Base-by-base conservation (phyloP, 2,113 vertebrate species). In the Cairina moschata region DNA sequence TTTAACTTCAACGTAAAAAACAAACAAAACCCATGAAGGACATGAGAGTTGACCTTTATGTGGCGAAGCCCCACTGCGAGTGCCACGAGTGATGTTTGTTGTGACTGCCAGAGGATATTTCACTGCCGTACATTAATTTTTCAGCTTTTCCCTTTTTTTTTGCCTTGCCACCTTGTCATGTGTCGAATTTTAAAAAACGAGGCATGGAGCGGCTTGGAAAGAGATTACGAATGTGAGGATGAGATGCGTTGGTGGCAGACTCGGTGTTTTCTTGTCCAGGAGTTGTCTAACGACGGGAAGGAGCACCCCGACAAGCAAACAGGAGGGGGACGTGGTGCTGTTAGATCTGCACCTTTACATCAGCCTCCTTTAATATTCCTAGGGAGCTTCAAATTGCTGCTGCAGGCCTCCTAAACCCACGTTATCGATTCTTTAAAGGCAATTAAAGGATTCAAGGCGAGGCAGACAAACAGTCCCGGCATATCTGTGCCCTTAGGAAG, bases 81-180 rank as follows among this genome's bases (percentile, higher is more conserved):
- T 63, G 50, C 44, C 50, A 10, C 17, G 25, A 38, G 83, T 88
- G 75, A 26, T 38, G 60, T 13, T 38, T 28, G 17, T 17, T 54
- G 34, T 50, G 5, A 20, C 52, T 20, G 23, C 52, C 38, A 20
- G 44, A 38, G 48, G 50, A 25, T 89, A 25, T 42, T 88, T 80
- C 63, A 65, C 56, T 79, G 65, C 60, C 67, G 28, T n/a, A 89
- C 71, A 73, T 85, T 6, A 36, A 46, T 67, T 76, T 91, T 85
- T 76, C 38, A 75, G 62, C 62, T 87, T 69, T 65, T 12, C 46
- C 5, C 32, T 86, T 88, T 81, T 88, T 81, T 86, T 96, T 92
- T 29, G 40, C 25, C 80, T 50, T 67, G 32, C 32, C 29, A 28
- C n/a, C 68, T 73, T 66, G 62, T 67, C 89, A 46, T 11, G 38